Evolutionary conservation across 2,888 invertebrate species (phyloP), one percentile per base, ranked within the genome.

Genomic region (Macrosoma leucophasiata): DNA sequence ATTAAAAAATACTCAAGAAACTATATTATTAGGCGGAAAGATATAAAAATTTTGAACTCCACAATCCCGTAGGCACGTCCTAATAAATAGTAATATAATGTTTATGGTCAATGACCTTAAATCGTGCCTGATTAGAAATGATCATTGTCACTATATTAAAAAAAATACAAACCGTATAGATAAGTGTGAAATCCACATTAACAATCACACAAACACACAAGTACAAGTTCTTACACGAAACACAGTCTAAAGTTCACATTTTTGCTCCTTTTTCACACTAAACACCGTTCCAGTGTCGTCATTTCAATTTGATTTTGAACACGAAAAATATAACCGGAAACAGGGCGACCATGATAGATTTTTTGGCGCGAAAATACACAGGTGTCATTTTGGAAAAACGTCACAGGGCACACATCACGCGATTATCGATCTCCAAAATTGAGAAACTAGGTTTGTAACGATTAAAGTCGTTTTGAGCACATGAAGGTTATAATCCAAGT

Each of bases 241-340:
- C 37, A 43, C 39, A 43, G 29, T 46, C 29, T 21, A 36, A 35
- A 50, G 40, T 43, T 52, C 48, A 55, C 53, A 58, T 76, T 68
- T 69, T 76, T 48, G 62, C 60, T 41, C 54, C 33, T 55, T 58
- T 54, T 54, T 39, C 46, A 33, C 34, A 40, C 45, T 41, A 39
- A 41, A 48, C 55, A 45, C 48, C 33, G 37, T 43, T 48, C 24
- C 37, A 52, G 51, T 46, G 62, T 66, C 69, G 66, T 82, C 81
- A 81, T 82, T 82, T 82, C 73, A 79, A 72, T 65, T 82, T 82
- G 44, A 79, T 82, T 78, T 82, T 82, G 48, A 82, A 81, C 49
- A 79, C 63, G 52, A 71, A 77, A 50, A 71, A 81, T 28, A 74
- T 69, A 47, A 74, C 68, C 38, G 69, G 65, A 43, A 66, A 59